Percentiles rank a stretch among this genome's conserved stretches.
phyloP scores from a whole-genome alignment of 2,113 vertebrate genomes.

The Dermatemys mawii region DNA sequence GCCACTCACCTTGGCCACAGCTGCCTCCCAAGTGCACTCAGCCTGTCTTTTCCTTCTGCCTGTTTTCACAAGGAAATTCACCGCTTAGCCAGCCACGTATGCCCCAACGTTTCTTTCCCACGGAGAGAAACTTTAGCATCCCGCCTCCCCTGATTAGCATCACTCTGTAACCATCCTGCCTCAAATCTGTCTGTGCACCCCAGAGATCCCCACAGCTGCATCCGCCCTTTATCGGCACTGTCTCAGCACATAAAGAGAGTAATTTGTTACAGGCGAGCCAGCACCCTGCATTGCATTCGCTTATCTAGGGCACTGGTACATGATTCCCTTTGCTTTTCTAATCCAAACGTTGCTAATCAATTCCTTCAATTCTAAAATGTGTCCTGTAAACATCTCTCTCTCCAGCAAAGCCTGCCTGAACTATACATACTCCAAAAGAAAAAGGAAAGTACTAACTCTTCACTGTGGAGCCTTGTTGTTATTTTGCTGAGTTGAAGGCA shows the following conservation, averaged over 20 bases:
- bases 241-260: neutral
- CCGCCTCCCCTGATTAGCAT: neutral
- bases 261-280: neutral
- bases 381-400: slow-evolving; percentile 68
- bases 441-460: slow-evolving; percentile 61
- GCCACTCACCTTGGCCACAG: neutral
- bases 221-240: neutral
- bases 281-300: neutral
- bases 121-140: neutral
- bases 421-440: slow-evolving; percentile 55
- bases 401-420: slow-evolving; percentile 60
- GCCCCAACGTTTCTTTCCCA: neutral
- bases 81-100: fast-evolving
- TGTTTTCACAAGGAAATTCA: fast-evolving
- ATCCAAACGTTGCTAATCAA: slow-evolving; percentile 52
- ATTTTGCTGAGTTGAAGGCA: slow-evolving; percentile 1
- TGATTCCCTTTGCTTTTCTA: slow-evolving; percentile 15
- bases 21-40: neutral
- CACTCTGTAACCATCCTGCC: fast-evolving
- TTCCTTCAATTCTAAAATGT: slow-evolving; percentile 54
- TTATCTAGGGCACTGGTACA: slow-evolving; percentile 20
- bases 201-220: neutral
- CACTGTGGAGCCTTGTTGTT: slow-evolving; percentile 49
- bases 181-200: neutral
- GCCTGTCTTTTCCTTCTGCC: neutral